phyloP scores from a whole-genome alignment of 1,140 invertebrate species.

The Portunus trituberculatus region DNA sequence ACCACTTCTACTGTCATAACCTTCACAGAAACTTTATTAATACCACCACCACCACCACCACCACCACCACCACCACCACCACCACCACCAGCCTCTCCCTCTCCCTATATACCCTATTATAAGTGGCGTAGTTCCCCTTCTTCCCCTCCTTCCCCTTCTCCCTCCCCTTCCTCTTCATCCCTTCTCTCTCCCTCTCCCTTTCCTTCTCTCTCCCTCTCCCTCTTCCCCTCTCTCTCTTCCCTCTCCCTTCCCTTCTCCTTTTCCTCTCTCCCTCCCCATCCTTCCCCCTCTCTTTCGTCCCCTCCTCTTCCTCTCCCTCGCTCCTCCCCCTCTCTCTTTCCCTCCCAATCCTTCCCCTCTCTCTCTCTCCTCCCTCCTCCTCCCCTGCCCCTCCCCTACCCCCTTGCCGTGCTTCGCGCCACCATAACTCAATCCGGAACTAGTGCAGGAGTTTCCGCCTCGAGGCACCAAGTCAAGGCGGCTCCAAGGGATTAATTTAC shows the following conservation, averaged over 20 bases:
- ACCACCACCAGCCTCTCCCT: neutral
- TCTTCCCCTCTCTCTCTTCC: neutral
- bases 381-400: neutral
- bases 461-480: neutral
- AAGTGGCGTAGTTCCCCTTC: neutral
- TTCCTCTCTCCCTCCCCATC: neutral
- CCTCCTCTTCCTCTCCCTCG: neutral
- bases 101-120: neutral
- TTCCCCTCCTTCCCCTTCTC: neutral
- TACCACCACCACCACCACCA: too few relatives aligned
- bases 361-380: neutral
- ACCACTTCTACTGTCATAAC: too few relatives aligned
- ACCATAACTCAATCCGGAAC: conserved; percentile 6
- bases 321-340: conserved; percentile 49
- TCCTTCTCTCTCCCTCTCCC: conserved; percentile 50
- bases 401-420: neutral
- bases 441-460: neutral
- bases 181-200: conserved; percentile 39
- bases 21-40: too few relatives aligned
- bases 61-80: neutral
- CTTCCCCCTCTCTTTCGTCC: neutral
- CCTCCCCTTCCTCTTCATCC: too few relatives aligned
- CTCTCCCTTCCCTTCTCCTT: neutral
- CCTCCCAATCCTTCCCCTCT: neutral
- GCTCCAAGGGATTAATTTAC: neutral